Percentiles rank a stretch among this genome's conserved stretches.
These are phyloP conservation scores for Urocynchramus pylzowi DNA, from an alignment of 2,113 vertebrate species.

Conservation along the genomic window DNA sequence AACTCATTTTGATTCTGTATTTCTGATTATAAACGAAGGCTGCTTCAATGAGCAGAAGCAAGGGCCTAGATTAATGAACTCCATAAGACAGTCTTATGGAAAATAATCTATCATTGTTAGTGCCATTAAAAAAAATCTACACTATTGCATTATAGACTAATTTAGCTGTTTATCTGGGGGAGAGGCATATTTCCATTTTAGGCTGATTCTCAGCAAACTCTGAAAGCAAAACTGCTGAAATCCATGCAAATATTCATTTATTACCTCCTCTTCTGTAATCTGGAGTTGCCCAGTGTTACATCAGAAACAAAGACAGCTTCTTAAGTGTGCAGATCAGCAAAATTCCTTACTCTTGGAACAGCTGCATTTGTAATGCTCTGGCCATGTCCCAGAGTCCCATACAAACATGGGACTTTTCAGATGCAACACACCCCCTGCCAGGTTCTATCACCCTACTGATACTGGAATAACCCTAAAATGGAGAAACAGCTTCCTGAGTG, in stretches of 20 bases:
- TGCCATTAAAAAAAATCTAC: not conserved
- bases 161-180: not conserved
- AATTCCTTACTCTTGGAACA: not conserved
- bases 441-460: not conserved
- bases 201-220: not conserved
- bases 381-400: accelerated
- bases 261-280: not conserved
- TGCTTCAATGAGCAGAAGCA: not conserved
- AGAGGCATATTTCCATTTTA: not conserved
- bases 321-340: not conserved
- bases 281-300: not conserved
- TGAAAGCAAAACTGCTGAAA: not conserved
- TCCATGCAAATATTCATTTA: not conserved
- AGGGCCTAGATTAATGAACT: not conserved
- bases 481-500: not conserved
- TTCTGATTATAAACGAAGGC: not conserved
- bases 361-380: not conserved
- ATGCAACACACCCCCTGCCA: accelerated
- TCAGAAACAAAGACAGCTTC: not conserved
- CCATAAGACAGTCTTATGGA: not conserved
- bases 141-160: not conserved
- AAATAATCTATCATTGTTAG: not conserved
- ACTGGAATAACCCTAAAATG: not conserved
- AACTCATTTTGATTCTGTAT: not conserved
- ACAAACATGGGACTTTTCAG: not conserved